Evolutionary conservation across 2,888 invertebrate species (phyloP), one percentile per base, ranked within the genome.

Genomic region (Scaptomyza flava): DNA sequence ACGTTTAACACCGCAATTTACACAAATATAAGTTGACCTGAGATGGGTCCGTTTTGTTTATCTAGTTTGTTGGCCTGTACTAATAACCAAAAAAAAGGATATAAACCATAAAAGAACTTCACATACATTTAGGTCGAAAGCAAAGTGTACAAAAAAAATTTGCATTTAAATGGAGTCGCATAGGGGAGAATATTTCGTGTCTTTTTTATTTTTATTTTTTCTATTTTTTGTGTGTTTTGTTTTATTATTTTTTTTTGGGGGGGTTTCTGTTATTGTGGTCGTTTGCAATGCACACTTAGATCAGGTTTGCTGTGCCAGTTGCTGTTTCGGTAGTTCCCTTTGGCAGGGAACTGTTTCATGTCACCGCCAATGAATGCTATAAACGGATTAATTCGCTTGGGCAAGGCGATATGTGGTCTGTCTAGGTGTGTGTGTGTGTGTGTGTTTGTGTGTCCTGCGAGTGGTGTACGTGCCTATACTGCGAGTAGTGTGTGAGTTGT

Each of bases 351-450:
- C 54, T 72, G 68, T 54, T 75, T 69, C 54, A 80, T 82, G 83
- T 86, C 83, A 80, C 74, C 77, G 74, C 64, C 80, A 77, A 83
- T 82, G 86, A 80, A 82, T 81, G 86, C 83, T 83, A 85, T 80
- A 86, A 82, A 82, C 80, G 81, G 86, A 85, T 82, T 82, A 86
- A 82, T 82, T 82, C 86, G 83, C 76, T 72, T 78, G 87, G 84
- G 69, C 79, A 67, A 51, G 68, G 72, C 71, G 68, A 63, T 58
- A 66, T 65, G 54, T 62, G 60, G 61, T 59, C 52, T 56, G 51
- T 56, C 36, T 46, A 34, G 36, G 48, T 60, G 36, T 68, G 33
- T 54, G 38, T 7, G 17, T 43, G 50, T 31, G 41, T 14, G 57
- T 53, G 42, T 52, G 52, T 27, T 38, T 20, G 57, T 52, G 51